phyloP scores from a whole-genome alignment of 2,888 invertebrate genomes.

The Tethea ocularis region DNA sequence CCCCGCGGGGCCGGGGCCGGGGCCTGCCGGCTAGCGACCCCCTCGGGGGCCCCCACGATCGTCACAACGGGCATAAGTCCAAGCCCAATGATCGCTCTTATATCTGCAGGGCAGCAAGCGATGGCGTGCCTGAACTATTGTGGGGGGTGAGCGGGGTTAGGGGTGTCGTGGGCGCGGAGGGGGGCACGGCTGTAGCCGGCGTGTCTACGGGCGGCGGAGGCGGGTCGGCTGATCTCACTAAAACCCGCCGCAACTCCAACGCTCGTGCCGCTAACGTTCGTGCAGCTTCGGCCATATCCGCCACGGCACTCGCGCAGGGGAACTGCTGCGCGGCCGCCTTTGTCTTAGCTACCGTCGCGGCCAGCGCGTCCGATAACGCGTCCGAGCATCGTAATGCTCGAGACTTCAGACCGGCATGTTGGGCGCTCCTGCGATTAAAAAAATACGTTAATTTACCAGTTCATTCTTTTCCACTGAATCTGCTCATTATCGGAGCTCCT shows the following conservation, averaged over 20 bases:
- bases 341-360: slow-evolving; percentile 92
- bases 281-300: slow-evolving; percentile 96
- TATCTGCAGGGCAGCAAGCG: slow-evolving; percentile 69
- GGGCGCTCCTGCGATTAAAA: slow-evolving; percentile 85
- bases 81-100: slow-evolving; percentile 32
- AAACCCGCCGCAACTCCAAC: slow-evolving; percentile 89
- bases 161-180: slow-evolving; percentile 61
- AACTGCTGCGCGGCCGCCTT: slow-evolving; percentile 96
- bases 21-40: slow-evolving; percentile 24
- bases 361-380: slow-evolving; percentile 91
- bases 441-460: slow-evolving; percentile 1
- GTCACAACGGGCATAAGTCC: neutral
- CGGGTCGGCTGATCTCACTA: slow-evolving; percentile 87
- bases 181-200: slow-evolving; percentile 63
- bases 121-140: slow-evolving; percentile 49
- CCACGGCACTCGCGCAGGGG: slow-evolving; percentile 94
- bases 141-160: slow-evolving; percentile 68
- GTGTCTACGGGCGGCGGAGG: slow-evolving; percentile 53
- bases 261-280: slow-evolving; percentile 93
- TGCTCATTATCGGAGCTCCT: too few species aligned
- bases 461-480: too few species aligned
- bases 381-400: slow-evolving; percentile 90
- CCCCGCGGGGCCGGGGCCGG: slow-evolving; percentile 27
- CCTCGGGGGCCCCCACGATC: neutral
- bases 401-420: slow-evolving; percentile 88